Evolutionary conservation across 2,888 invertebrate species (phyloP).

Genomic region (Polia nebulosa): DNA sequence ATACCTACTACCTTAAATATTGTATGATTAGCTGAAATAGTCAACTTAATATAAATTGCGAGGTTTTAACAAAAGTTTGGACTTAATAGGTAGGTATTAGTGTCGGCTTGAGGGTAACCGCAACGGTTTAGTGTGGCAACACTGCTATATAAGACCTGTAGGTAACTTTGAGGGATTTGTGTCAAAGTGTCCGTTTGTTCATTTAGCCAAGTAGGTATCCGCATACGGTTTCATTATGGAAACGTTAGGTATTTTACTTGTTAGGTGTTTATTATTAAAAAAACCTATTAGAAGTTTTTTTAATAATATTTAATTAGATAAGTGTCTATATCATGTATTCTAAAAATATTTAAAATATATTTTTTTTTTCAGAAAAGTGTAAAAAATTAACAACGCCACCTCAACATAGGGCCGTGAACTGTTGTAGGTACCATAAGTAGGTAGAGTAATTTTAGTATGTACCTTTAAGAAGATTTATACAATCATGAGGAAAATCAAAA

Average conservation of each 20-base stretch:
- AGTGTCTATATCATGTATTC: no score
- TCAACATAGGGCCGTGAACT: background rate
- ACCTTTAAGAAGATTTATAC: no score
- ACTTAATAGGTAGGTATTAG: constrained; percentile 38
- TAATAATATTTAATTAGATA: no score
- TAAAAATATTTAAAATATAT: no score
- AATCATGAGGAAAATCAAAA: background rate
- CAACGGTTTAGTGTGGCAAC: constrained; percentile 62
- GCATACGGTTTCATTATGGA: background rate
- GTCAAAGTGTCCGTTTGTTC: constrained; percentile 36
- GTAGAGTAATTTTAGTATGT: background rate
- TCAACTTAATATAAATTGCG: background rate
- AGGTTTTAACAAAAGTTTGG: constrained; percentile 40
- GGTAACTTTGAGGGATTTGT: constrained; percentile 46
- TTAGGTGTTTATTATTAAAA: no score
- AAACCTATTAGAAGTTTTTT: no score
- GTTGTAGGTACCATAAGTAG: background rate
- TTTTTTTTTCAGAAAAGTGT: no score
- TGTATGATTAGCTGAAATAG: background rate
- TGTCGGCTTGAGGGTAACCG: constrained; percentile 53
- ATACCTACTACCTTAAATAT: no score
- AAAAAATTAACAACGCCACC: background rate
- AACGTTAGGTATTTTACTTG: background rate
- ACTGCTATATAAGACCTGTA: constrained; percentile 54
- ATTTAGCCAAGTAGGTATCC: background rate